A percentile compares a stretch with the other conserved stretches of the same genome.
Conservation (phyloP, 2,113 vertebrate genomes). For the Pseudorasbora parva region DNA sequence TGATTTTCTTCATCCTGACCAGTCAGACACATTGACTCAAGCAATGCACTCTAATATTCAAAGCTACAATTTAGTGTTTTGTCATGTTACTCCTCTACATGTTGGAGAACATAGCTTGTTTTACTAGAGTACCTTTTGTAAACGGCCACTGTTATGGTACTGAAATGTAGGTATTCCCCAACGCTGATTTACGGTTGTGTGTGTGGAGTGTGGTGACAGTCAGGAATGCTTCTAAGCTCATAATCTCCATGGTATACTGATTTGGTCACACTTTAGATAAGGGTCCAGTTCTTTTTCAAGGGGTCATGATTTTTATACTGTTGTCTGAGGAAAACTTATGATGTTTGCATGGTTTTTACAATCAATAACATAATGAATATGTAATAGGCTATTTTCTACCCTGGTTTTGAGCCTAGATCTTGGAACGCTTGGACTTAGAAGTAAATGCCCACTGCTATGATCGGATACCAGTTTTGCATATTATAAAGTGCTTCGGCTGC, state of each 20-base stretch:
- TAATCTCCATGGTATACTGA: neutral
- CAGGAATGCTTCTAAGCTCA: neutral
- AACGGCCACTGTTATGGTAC: neutral
- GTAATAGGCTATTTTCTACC: too few relatives aligned
- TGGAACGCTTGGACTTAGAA: too few relatives aligned
- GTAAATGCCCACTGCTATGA: too few relatives aligned
- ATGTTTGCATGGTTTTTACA: too few relatives aligned
- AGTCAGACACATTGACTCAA: neutral
- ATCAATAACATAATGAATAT: too few relatives aligned
- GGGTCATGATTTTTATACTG: too few relatives aligned
- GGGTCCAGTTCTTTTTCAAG: too few relatives aligned
- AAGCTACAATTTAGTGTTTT: neutral
- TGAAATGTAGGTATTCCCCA: neutral
- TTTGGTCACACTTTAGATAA: too few relatives aligned
- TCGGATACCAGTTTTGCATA: too few relatives aligned
- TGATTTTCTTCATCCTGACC: neutral
- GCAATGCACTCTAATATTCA: neutral
- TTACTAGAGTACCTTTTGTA: neutral
- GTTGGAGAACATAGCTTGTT: neutral
- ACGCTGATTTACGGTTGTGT: neutral
- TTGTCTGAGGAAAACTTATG: too few relatives aligned
- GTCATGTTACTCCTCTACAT: neutral
- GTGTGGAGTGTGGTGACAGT: neutral
- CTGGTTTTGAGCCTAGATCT: too few relatives aligned
- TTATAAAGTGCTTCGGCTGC: too few relatives aligned